These are phyloP conservation scores for Bugulina stolonifera DNA, from an alignment of 2,888 invertebrate species.

Conservation along the genomic window DNA sequence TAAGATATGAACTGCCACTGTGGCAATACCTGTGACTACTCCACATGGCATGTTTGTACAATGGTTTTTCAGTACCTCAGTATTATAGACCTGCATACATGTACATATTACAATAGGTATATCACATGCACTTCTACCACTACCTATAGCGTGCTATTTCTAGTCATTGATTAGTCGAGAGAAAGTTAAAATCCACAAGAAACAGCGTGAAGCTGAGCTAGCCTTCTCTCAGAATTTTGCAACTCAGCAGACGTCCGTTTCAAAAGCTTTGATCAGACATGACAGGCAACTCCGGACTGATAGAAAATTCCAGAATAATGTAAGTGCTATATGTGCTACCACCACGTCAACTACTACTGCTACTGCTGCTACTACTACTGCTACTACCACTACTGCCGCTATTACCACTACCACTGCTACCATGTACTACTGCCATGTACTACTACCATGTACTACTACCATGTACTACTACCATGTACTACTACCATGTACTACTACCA, in stretches of 20 bases:
- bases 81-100: no score
- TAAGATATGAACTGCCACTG: no score
- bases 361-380: background rate
- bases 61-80: no score
- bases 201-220: slow-evolving; percentile 33
- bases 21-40: no score
- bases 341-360: background rate
- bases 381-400: background rate
- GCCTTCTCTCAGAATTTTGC: slow-evolving; percentile 46
- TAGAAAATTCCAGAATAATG: slow-evolving; percentile 34
- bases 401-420: background rate
- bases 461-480: background rate
- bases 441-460: background rate
- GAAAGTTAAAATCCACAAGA: slow-evolving; percentile 1
- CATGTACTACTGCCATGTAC: background rate
- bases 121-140: no score
- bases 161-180: slow-evolving; percentile 3
- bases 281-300: slow-evolving; percentile 43
- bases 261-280: slow-evolving; percentile 48
- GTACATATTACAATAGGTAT: no score
- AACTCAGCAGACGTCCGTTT: slow-evolving; percentile 50
- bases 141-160: no score
- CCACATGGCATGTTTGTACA: no score
- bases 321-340: background rate
- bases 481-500: background rate